These are phyloP conservation scores for Felis chaus DNA, from an alignment of 2,113 vertebrate genomes.

Conservation along the genomic window DNA sequence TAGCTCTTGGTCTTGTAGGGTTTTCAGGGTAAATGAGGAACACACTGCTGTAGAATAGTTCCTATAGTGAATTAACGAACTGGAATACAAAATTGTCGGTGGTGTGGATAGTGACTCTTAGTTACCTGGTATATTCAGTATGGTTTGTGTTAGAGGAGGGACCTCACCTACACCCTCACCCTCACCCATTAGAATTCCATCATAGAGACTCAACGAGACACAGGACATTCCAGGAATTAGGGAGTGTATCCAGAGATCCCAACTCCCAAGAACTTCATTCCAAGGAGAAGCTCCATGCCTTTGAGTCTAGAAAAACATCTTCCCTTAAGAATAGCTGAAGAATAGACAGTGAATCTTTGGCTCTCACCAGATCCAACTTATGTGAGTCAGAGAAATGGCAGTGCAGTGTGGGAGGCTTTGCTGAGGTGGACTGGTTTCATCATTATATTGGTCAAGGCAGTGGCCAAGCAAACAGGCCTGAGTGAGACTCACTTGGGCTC, in stretches of 20 bases:
- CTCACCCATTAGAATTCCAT: not conserved
- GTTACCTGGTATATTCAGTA: not conserved
- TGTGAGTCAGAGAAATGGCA: not conserved
- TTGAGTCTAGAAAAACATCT: constrained; percentile 22
- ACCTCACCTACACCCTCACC: not conserved
- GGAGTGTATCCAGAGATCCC: not conserved
- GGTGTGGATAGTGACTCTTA: not conserved
- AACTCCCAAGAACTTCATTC: not conserved
- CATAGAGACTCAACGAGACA: not conserved
- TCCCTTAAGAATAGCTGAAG: not conserved
- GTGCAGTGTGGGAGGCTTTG: not conserved
- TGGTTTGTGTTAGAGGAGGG: not conserved
- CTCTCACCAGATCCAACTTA: not conserved
- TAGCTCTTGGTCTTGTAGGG: not conserved
- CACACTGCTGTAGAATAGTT: not conserved
- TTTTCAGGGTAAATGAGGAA: not conserved
- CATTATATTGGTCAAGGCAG: not conserved
- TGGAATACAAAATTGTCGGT: not conserved
- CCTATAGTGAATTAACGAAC: not conserved
- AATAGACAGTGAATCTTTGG: not conserved
- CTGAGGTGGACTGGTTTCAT: not conserved
- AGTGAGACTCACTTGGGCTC: not conserved
- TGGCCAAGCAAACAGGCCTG: not conserved
- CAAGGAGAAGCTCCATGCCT: not conserved
- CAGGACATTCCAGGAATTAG: not conserved